phyloP scores from a whole-genome alignment of 2,797 vertebrate species.

The Myotis myotis region DNA sequence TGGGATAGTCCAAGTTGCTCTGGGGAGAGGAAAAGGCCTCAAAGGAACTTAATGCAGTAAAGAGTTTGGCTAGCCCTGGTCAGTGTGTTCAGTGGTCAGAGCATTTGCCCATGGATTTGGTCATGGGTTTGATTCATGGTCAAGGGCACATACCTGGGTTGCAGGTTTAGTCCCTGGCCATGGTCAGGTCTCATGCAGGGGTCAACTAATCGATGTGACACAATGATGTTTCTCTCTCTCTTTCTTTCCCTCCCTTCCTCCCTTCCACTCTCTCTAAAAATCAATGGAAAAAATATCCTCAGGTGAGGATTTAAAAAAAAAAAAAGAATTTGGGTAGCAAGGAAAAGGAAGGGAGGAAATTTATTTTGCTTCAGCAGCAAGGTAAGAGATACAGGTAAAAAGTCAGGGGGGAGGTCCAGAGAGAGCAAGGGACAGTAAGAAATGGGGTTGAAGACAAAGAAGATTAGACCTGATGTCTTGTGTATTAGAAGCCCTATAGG shows the following conservation, averaged over 20 bases:
- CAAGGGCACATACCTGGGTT: too few relatives aligned
- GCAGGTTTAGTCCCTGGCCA: too few relatives aligned
- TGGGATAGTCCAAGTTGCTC: neutral
- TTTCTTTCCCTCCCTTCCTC: too few relatives aligned
- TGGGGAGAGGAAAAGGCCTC: neutral
- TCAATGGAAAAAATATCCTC: too few relatives aligned
- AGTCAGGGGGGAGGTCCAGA: neutral
- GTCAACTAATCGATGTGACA: too few relatives aligned
- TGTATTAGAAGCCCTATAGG: neutral
- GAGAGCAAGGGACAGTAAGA: neutral
- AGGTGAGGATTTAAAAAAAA: too few relatives aligned
- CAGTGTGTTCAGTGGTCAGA: too few relatives aligned
- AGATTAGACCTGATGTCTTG: neutral
- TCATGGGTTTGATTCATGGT: too few relatives aligned
- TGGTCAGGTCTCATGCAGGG: too few relatives aligned
- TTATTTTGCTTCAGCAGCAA: neutral
- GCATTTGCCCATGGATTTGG: too few relatives aligned
- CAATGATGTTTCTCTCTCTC: too few relatives aligned
- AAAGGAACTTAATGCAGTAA: neutral
- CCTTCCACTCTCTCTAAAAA: too few relatives aligned
- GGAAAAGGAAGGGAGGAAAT: neutral
- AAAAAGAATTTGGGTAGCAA: neutral
- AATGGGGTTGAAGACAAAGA: neutral
- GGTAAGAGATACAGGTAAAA: neutral
- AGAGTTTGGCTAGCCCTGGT: neutral